Evolutionary conservation across 2,888 invertebrate species (phyloP).

Genomic region (Chymomyza amoena): DNA sequence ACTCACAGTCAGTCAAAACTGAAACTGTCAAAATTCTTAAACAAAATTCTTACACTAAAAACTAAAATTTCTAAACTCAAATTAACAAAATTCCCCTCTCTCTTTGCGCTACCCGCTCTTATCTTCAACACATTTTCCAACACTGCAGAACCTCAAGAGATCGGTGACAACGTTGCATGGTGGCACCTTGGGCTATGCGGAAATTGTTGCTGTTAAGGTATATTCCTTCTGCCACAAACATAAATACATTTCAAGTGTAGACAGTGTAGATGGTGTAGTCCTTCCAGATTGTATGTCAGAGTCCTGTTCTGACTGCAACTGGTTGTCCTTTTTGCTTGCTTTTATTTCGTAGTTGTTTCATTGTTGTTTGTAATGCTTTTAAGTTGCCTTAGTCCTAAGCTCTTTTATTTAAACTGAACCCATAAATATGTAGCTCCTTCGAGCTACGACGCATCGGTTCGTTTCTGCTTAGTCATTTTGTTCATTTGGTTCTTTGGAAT

Average conservation of each 20-base stretch:
- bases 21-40: constrained; percentile 14
- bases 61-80: neutral
- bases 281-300: constrained; percentile 13
- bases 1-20: constrained; percentile 32
- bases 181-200: constrained; percentile 92
- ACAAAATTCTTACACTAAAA: constrained; percentile 22
- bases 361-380: constrained; percentile 63
- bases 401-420: constrained; percentile 58
- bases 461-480: constrained; percentile 30
- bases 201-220: constrained; percentile 99
- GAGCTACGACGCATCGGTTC: neutral
- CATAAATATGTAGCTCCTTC: constrained; percentile 42
- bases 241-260: constrained; percentile 44
- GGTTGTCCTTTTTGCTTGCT: constrained; percentile 48
- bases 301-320: constrained; percentile 43
- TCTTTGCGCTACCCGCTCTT: constrained; percentile 43
- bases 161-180: constrained; percentile 94
- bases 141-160: constrained; percentile 90
- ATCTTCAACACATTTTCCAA: constrained; percentile 24
- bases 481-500: neutral
- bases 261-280: constrained; percentile 12
- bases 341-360: constrained; percentile 29
- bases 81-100: constrained; percentile 6
- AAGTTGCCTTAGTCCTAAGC: constrained; percentile 53
- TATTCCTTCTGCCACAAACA: constrained; percentile 77